phyloP scores from a whole-genome alignment of 2,888 invertebrate genomes.

The Ennomos quercinarius region DNA sequence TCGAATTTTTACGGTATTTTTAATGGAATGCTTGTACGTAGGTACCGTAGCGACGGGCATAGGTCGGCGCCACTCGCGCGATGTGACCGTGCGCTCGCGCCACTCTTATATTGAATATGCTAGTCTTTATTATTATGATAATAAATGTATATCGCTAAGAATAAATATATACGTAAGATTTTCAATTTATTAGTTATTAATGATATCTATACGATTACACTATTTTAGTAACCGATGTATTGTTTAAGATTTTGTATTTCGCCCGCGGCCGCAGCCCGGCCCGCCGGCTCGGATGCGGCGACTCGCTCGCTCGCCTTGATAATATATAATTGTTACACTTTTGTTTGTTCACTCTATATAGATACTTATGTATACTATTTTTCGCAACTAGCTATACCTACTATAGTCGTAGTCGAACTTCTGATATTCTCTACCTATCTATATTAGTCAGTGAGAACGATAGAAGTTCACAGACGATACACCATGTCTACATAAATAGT shows the following conservation, averaged over 20 bases:
- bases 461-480: no score
- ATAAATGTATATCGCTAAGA: slow-evolving; percentile 60
- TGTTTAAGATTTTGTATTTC: slow-evolving; percentile 58
- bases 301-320: no score
- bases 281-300: slow-evolving; percentile 9
- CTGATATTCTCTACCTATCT: no score
- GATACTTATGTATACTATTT: no score
- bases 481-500: neutral
- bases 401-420: no score
- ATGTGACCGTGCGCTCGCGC: slow-evolving; percentile 2
- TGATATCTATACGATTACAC: slow-evolving; percentile 41
- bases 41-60: slow-evolving; percentile 40
- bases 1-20: slow-evolving; percentile 55
- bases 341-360: no score
- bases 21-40: slow-evolving; percentile 46
- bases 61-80: slow-evolving; percentile 16
- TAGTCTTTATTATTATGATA: slow-evolving; percentile 80
- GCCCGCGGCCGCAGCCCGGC: neutral
- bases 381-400: no score
- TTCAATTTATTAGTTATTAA: slow-evolving; percentile 57
- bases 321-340: no score
- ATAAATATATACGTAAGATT: slow-evolving; percentile 68
- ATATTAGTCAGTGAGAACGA: no score
- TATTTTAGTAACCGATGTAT: slow-evolving; percentile 68
- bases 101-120: slow-evolving; percentile 77